Conservation (phyloP, 2,888 invertebrate genomes). For the Microdon myrmicae region DNA sequence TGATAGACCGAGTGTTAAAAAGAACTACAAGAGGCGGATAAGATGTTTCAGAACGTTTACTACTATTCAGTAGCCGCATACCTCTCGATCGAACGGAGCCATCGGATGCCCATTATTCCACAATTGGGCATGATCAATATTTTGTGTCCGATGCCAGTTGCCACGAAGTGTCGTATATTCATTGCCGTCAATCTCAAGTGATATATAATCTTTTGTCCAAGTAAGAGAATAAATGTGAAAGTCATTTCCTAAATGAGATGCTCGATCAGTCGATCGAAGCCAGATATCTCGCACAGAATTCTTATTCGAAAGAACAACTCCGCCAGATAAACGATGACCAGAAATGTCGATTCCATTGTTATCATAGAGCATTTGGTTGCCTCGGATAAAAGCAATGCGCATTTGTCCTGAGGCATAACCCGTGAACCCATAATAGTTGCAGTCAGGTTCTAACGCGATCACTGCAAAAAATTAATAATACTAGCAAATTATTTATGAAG, state of each 20-base stretch:
- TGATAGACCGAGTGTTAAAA: slow-evolving; percentile 79
- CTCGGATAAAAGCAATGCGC: slow-evolving; percentile 76
- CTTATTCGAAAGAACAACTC: slow-evolving; percentile 58
- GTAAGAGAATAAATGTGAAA: slow-evolving; percentile 77
- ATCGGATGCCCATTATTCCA: slow-evolving; percentile 73
- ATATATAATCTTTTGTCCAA: slow-evolving; percentile 69
- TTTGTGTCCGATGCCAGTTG: slow-evolving; percentile 53
- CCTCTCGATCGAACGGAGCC: slow-evolving; percentile 82
- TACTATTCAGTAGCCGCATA: slow-evolving; percentile 55
- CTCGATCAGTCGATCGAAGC: slow-evolving; percentile 55
- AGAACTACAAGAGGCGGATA: slow-evolving; percentile 72
- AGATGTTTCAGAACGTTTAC: too few species aligned
- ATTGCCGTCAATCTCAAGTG: slow-evolving; percentile 69
- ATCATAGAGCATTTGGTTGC: slow-evolving; percentile 69
- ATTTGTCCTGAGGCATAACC: slow-evolving; percentile 76
- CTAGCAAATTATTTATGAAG: too few species aligned
- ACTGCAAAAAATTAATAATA: slow-evolving; percentile 69
- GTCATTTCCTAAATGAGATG: slow-evolving; percentile 69
- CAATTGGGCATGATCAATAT: slow-evolving; percentile 63
- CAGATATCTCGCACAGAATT: slow-evolving; percentile 62
- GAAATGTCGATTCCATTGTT: slow-evolving; percentile 57
- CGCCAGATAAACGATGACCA: slow-evolving; percentile 60
- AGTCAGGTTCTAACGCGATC: slow-evolving; percentile 74
- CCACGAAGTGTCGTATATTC: slow-evolving; percentile 68
- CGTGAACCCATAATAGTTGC: slow-evolving; percentile 72